Percentiles rank a stretch among this genome's conserved stretches.
These are phyloP conservation scores for Lathronympha strigana DNA, from an alignment of 2,888 invertebrate genomes.

Conservation along the genomic window DNA sequence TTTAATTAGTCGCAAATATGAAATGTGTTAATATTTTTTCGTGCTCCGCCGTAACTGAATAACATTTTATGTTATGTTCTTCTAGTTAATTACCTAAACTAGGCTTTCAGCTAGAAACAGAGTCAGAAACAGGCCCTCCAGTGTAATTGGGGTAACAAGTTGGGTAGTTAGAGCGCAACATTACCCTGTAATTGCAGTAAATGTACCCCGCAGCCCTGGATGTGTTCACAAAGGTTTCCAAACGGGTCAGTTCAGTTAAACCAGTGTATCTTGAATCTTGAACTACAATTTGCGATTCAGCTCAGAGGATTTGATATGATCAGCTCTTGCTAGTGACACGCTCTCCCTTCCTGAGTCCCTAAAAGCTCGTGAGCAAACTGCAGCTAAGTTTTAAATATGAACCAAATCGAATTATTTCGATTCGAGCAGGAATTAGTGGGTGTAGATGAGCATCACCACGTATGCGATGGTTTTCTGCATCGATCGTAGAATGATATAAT, in stretches of 20 bases:
- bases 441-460: too few species aligned
- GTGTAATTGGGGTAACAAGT: conserved; percentile 18
- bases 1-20: too few species aligned
- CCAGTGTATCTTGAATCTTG: neutral
- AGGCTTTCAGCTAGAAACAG: conserved; percentile 5
- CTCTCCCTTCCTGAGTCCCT: too few species aligned
- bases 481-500: too few species aligned
- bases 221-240: neutral
- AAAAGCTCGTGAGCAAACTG: too few species aligned
- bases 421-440: too few species aligned
- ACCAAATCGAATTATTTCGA: too few species aligned
- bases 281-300: neutral
- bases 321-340: too few species aligned
- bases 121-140: neutral
- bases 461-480: too few species aligned
- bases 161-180: conserved; percentile 15
- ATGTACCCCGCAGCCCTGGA: neutral
- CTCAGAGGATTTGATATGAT: neutral
- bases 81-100: neutral
- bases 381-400: too few species aligned
- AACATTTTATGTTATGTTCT: neutral
- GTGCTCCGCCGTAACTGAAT: neutral
- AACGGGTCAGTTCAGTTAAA: neutral
- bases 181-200: conserved; percentile 13
- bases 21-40: neutral